phyloP scores from a whole-genome alignment of 2,888 invertebrate species.

The Parnassius orleans region DNA sequence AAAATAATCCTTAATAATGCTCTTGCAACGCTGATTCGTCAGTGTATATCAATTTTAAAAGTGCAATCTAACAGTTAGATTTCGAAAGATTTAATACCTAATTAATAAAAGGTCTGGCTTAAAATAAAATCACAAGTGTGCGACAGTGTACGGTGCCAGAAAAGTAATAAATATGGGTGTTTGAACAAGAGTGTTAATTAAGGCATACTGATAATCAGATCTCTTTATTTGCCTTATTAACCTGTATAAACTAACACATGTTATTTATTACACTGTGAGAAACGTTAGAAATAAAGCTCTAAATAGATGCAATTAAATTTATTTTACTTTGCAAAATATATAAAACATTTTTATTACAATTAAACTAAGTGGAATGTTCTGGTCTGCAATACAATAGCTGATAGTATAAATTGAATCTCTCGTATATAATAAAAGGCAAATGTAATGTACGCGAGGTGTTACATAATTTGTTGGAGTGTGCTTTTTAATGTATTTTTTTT shows the following conservation, averaged over 20 bases:
- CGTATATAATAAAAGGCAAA: too few relatives aligned
- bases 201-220: background rate
- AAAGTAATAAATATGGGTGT: slow-evolving; percentile 10
- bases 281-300: background rate
- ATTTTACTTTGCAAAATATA: background rate
- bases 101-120: slow-evolving; percentile 20
- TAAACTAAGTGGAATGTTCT: too few relatives aligned
- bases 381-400: too few relatives aligned
- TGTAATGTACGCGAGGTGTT: too few relatives aligned
- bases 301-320: too few relatives aligned
- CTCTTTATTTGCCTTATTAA: background rate
- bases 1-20: too few relatives aligned
- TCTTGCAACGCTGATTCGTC: too few relatives aligned
- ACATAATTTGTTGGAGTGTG: too few relatives aligned
- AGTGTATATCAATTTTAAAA: too few relatives aligned
- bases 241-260: background rate
- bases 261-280: background rate
- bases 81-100: slow-evolving; percentile 17
- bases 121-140: slow-evolving; percentile 8
- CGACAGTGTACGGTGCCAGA: slow-evolving; percentile 3
- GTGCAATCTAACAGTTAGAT: background rate
- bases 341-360: background rate
- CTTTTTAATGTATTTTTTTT: too few relatives aligned
- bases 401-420: too few relatives aligned
- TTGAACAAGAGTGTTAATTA: slow-evolving; percentile 23